Percentiles rank a stretch among this genome's conserved stretches.
phyloP scores from a whole-genome alignment of 2,113 vertebrate genomes.

The Pungitius pungitius region DNA sequence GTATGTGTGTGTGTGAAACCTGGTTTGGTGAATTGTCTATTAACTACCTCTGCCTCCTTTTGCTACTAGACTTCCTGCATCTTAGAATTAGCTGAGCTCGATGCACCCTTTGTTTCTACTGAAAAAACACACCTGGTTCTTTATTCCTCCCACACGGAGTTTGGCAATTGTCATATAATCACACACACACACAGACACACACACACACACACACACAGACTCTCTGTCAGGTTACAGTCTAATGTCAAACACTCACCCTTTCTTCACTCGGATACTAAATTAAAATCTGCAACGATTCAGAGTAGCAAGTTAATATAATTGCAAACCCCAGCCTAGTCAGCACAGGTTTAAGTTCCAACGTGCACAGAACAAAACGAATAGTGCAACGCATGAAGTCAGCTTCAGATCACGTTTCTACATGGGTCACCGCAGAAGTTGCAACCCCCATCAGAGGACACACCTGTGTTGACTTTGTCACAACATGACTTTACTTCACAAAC shows the following conservation, averaged over 20 bases:
- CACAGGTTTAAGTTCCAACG: conserved; percentile 19
- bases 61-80: conserved; percentile 62
- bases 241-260: conserved; percentile 8
- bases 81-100: conserved; percentile 30
- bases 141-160: background rate
- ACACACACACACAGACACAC: conserved; percentile 13
- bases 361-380: conserved; percentile 42
- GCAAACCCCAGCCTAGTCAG: conserved; percentile 11
- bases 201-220: conserved; percentile 12
- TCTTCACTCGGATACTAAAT: conserved; percentile 29
- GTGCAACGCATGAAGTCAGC: conserved; percentile 39
- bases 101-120: conserved; percentile 33
- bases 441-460: conserved; percentile 48
- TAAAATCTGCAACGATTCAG: conserved; percentile 35
- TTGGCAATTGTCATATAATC: conserved; percentile 19
- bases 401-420: conserved; percentile 62
- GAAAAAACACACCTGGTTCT: conserved; percentile 24
- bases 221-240: conserved; percentile 1
- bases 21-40: conserved; percentile 20
- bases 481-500: conserved; percentile 13
- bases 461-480: conserved; percentile 49
- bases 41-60: conserved; percentile 23
- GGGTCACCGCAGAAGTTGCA: conserved; percentile 54
- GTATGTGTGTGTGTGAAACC: conserved; percentile 9
- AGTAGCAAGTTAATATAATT: conserved; percentile 35